Base-by-base conservation (phyloP, 2,888 invertebrate genomes). In the Xestia c-nigrum region DNA sequence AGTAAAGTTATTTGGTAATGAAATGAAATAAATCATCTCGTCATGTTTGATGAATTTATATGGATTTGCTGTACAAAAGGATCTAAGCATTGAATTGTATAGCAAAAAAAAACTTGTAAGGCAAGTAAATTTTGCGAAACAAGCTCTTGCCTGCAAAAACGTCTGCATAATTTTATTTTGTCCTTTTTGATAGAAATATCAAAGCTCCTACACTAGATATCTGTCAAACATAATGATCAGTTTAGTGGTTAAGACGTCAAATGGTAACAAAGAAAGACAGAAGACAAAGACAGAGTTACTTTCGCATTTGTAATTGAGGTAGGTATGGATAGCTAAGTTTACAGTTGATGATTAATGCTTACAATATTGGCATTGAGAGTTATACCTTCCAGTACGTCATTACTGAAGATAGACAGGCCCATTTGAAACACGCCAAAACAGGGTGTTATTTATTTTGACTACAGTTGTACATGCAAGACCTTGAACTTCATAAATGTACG, bases 361-460 rank as follows among this genome's bases (percentile, higher is more conserved):
- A 40, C 21, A 24, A 47, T 65, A 21, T 66, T 71, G n/a, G 9
- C 16, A 72, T 21, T 14, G 31, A 43, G 6, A 43, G 21, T 16
- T 10, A 46, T 69, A 7, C 7, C 24, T 21, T 4, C 7, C 46
- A 69, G 24, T 38, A 55, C 31, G 21, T 31, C 76, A 76, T 55
- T 9, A 47, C 31, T 67, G n/a, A 50, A 50, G 38, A 73, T 46
- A 52, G 38, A 19, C 50, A 73, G 14, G 24, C 65, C 24, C 43
- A 73, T 78, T 73, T 5, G 50, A 43, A 59, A 65, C 78, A 78
- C 59, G 78, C 73, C 16, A 80, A 19, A 78, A 80, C 61, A 31
- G 66, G 74, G 59, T 40, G 66, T 61, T 65, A 47, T 65, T 47
- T 47, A 52, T 12, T 74, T 46, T 66, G 14, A 78, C 40, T 78